Percentiles rank a stretch among this genome's conserved stretches.
Evolutionary conservation across 2,113 vertebrate genomes (phyloP).

Genomic region (Corythornis vintsioides): DNA sequence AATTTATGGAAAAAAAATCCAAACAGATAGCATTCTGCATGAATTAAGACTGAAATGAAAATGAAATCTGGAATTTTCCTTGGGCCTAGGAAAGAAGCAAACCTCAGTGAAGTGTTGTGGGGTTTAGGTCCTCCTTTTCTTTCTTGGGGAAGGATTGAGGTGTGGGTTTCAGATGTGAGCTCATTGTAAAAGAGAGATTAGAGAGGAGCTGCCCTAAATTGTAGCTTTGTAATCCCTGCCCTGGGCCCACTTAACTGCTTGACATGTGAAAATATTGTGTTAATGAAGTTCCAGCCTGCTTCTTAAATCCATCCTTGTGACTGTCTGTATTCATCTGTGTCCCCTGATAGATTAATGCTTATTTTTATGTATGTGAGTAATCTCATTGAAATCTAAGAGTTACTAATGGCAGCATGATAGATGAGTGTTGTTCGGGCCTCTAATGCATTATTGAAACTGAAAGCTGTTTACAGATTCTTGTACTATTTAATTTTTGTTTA

Average conservation of each 20-base stretch:
- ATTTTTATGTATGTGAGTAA: conserved; percentile 35
- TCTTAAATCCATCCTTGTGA: conserved; percentile 68
- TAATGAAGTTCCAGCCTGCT: conserved; percentile 59
- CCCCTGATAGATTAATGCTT: conserved; percentile 47
- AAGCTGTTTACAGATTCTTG: conserved; percentile 19
- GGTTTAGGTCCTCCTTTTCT: neutral
- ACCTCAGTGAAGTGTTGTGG: neutral
- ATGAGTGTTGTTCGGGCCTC: neutral
- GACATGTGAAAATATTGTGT: conserved; percentile 60
- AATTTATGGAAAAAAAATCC: neutral
- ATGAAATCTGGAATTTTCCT: neutral
- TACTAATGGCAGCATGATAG: conserved; percentile 14
- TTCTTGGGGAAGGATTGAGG: neutral
- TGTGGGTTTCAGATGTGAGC: neutral
- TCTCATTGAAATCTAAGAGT: conserved; percentile 31
- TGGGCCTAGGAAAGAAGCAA: neutral
- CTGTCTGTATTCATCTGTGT: conserved; percentile 47
- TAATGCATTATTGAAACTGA: neutral
- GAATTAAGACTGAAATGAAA: neutral
- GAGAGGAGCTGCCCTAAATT: neutral
- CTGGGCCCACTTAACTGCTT: conserved; percentile 14
- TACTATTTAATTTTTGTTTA: conserved; percentile 7
- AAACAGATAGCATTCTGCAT: neutral
- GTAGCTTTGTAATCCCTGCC: conserved; percentile 9
- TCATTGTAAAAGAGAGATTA: neutral